Base-by-base conservation (phyloP, 1,140 invertebrate genomes). In the Lasaia peninsularis region DNA sequence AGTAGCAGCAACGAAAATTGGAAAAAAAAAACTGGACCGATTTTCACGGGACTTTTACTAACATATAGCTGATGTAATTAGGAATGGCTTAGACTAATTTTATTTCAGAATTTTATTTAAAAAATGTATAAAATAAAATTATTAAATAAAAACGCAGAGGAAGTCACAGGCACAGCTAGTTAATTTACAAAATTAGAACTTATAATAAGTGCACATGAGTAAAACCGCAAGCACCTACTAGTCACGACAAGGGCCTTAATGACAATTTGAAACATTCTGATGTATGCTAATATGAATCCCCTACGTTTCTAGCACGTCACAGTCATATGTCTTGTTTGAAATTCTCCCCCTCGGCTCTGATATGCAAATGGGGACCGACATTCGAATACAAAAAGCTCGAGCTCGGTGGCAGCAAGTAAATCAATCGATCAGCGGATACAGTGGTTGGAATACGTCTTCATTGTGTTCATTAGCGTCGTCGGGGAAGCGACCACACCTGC, bases 341-440 rank as follows among this genome's bases (percentile, higher is more conserved):
- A 62, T 62, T 60, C 64, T 63, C 69, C 75, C 69, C 64, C 62
- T 67, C 73, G 75, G 80, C 50, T 16, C 35, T 40, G 35, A 31
- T 85, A 87, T 87, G 84, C 80, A 87, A 86, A 87, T 86, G 64
- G 58, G 60, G 67, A 54, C 78, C 76, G 84, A 85, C 84, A 82
- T 75, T 80, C 80, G 81, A 82, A 87, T 84, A 87, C 81, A 87
- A 87, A 87, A 85, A 87, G 81, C 78, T 83, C 73, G 77, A 78
- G 75, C 78, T 65, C 81, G 80, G 79, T 84, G 82, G 84, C 80
- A 83, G 79, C 76, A 79, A 87, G 81, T 87, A 87, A 84, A 87
- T 87, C 84, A 87, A 87, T 87, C 84, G 84, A 87, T 87, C 84
- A 87, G 81, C 82, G 84, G 84, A 87, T 86, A 80, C 72, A 28